Base-by-base conservation (phyloP, 2,888 invertebrate species). In the Erebia epiphron region DNA sequence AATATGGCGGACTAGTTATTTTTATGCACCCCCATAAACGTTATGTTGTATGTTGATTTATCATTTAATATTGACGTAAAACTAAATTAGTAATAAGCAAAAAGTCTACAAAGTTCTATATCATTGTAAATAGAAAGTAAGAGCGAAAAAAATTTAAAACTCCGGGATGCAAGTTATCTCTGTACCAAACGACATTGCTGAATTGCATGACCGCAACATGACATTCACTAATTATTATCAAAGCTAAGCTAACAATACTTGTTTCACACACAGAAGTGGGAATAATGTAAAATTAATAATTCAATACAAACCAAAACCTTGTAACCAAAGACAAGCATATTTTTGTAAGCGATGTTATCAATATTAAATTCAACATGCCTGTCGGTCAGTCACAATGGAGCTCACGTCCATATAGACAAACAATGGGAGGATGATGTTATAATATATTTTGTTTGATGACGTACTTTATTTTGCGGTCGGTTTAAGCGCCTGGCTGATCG, bases 361-460 rank as follows among this genome's bases (percentile, higher is more conserved):
- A 65, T 71, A 71, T 67, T 71, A 65, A 71, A 71, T 68, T 68
- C 64, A 61, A 61, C 65, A 60, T 70, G 73, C 70, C 54, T 64
- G 67, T 72, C 63, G 65, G 68, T 68, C 50, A 50, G 49, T 69
- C 49, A 73, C 74, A 74, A 74, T 74, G 63, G 70, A 52, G 35
- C 41, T 18, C 52, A 43, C 62, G 56, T 49, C 74, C 74, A 67
- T 74, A 74, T 74, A 70, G 13, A 68, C 57, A 60, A 70, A 74
- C 74, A 74, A 74, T 74, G 67, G 60, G 46, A 70, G 74, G 68
- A 69, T 74, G 60, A 68, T 67, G 67, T 69, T 67, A 60, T 56
- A 46, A 60, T 56, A 46, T 67, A 43, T 61, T 62, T 46, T 67
- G 58, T 67, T 21, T 35, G 13, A 35, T 60, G 67, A 67, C 67